Base-by-base conservation (phyloP, 2,888 invertebrate species). In the Tolmerus cingulatus region DNA sequence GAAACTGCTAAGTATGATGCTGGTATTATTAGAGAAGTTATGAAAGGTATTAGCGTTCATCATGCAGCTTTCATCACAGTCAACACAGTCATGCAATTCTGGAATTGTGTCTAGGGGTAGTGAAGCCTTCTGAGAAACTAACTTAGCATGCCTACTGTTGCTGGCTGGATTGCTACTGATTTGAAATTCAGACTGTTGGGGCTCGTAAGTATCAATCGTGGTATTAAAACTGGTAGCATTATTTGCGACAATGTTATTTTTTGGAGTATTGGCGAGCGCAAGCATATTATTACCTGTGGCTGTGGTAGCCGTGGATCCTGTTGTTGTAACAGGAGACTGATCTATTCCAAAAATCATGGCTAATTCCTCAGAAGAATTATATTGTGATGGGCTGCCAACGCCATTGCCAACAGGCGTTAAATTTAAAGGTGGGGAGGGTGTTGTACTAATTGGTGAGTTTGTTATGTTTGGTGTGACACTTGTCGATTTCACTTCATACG, bases 361-460 rank as follows among this genome's bases (percentile, higher is more conserved):
- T 89, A 95, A 92, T 90, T 95, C 95, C 90, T 95, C 95, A 81
- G 95, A 94, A 14, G 95, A 95, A 91, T 95, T 95, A 90, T 95
- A 95, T 91, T 95, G 95, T 87, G 94, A 94, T 55, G 86, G 85
- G 8, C 86, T 86, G 34, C 37, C 77, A 40, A 74, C 46, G 9
- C 88, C 89, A 86, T 89, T 91, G 40, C 90, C 90, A 87, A 91
- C 90, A 76, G 91, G 91, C 27, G 91, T 92, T 88, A 91, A 37
- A 89, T 91, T 91, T 34, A 91, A 89, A 40, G 92, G 91, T 87
- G 92, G 91, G 87, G 91, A 91, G 12, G 91, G 91, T 87, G 91
- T 89, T 89, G 89, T 86, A 88, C 89, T 88, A 77, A 74, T 77
- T 66, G 84, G 84, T 89, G 90, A 90, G 86, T 90, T 90, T 79